Percentiles rank a stretch among this genome's conserved stretches.
Evolutionary conservation across 2,113 vertebrate genomes (phyloP).

Genomic region (Furnarius figulus): DNA sequence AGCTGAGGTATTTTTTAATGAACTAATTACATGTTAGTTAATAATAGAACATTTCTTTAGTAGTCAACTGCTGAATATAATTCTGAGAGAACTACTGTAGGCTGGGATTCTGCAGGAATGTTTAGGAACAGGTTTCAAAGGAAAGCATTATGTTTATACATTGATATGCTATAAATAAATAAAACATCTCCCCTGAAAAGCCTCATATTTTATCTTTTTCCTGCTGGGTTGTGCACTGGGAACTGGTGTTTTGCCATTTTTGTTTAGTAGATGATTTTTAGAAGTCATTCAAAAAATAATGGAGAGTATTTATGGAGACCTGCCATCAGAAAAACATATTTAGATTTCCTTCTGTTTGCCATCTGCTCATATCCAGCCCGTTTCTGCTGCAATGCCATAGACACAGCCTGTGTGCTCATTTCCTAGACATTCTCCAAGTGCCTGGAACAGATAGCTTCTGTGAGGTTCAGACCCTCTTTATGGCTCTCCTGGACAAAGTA

Average conservation of each 20-base stretch:
- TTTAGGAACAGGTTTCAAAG: slow-evolving; percentile 22
- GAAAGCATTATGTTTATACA: slow-evolving; percentile 26
- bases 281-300: not conserved
- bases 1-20: slow-evolving; percentile 78
- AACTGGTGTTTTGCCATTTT: not conserved
- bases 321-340: not conserved
- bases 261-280: not conserved
- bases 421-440: not conserved
- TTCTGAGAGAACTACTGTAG: slow-evolving; percentile 55
- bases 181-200: not conserved
- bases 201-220: not conserved
- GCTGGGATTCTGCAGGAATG: slow-evolving; percentile 14
- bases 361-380: accelerated
- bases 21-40: slow-evolving; percentile 83
- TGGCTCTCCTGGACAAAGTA: slow-evolving; percentile 19
- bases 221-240: not conserved
- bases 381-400: not conserved
- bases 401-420: not conserved
- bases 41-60: slow-evolving; percentile 77
- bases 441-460: not conserved
- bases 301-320: not conserved
- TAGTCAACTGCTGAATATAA: slow-evolving; percentile 70
- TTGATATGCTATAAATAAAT: not conserved
- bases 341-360: not conserved
- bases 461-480: not conserved